Base-by-base conservation (phyloP, 2,113 vertebrate genomes). In the Pogona vitticeps region DNA sequence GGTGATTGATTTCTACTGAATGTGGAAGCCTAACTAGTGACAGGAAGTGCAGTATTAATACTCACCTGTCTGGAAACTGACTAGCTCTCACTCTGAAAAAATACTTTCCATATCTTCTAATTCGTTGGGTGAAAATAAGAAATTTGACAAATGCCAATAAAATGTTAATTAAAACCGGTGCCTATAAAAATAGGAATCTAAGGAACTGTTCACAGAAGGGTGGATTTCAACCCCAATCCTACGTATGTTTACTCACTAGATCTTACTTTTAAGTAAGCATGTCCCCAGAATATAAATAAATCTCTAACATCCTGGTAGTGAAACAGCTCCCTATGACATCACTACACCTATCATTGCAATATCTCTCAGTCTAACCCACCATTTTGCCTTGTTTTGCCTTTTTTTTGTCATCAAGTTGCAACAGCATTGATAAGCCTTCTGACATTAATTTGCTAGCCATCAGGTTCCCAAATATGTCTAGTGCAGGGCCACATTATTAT, bases 11-110 rank as follows among this genome's bases (percentile, higher is more conserved):
- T 88, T 84, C 68, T 65, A n/a, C 26, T 5, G 1, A 33, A 87
- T 59, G 0, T 0, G 23, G 71, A 58, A 31, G 21, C 33, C 28
- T 12, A 78, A 23, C 33, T 81, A 58, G 58, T 18, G 42, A 80
- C 84, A 86, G 26, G 38, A 86, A 81, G 65, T 81, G 1, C 38
- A 65, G n/a, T 42, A 40, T 59, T 91, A 68, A 80, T 67, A 58
- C 42, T 38, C 38, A 65, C 42, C 20, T 73, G 20, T 52, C 56
- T 36, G 10, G 17, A 75, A 75, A 46, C 31, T 75, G 65, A 63
- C 59, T 28, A n/a, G n/a, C n/a, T n/a, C n/a, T 58, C 36, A 70
- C 33, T 58, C 23, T 70, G 65, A 83, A 77, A 42, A 72, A 75
- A 52, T 65, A 26, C 21, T 75, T 80, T 80, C 68, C 31, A 4